Base-by-base conservation (phyloP, 1,140 invertebrate genomes). In the Caenorhabditis latens region DNA sequence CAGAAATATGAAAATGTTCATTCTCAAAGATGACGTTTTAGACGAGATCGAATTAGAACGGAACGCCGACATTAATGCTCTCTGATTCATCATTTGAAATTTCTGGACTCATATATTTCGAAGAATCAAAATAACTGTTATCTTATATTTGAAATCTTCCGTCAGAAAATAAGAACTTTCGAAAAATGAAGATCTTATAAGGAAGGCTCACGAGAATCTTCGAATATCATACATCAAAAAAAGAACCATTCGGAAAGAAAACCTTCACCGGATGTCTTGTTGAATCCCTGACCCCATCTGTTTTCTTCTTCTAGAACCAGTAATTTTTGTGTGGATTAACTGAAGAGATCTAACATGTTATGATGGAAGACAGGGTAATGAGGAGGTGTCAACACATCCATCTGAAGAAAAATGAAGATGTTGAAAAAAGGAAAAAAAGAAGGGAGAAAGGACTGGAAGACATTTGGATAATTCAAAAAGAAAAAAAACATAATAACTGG, bases 401-500 rank as follows among this genome's bases (percentile, higher is more conserved):
- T 21, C n/a, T 58, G 19, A 42, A 43, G 9, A n/a, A 24, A 48
- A 46, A 48, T 16, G 43, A 75, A 75, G 24, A 75, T 46, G 43
- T 40, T 13, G 2, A 40, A 21, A 21, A 32, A 21, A 24, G 21
- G 57, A 61, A 61, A 61, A 61, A 9, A 61, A 13, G 63, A 9
- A 42, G 9, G 32, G 40, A n/a, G 2, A 42, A 46, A 6, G 40
- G 5, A 6, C 43, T 42, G 16, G 50, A 53, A 53, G 50, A 3
- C 57, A n/a, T 16, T 58, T 75, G 67, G 67, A 75, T 75, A 75
- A 75, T 75, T 75, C 67, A 75, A 48, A 75, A 42, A 67, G 9
- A 42, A 32, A 67, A 67, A 32, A 40, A 14, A 75, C 43, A 75
- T 75, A 75, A 75, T 75, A 75, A 75, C 11, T 46, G 14, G 42